Evolutionary conservation across 64 coral and sea anemone genomes (phyloP), one percentile per base, ranked within the genome.

Genomic region (Astreopora myriophthalma): DNA sequence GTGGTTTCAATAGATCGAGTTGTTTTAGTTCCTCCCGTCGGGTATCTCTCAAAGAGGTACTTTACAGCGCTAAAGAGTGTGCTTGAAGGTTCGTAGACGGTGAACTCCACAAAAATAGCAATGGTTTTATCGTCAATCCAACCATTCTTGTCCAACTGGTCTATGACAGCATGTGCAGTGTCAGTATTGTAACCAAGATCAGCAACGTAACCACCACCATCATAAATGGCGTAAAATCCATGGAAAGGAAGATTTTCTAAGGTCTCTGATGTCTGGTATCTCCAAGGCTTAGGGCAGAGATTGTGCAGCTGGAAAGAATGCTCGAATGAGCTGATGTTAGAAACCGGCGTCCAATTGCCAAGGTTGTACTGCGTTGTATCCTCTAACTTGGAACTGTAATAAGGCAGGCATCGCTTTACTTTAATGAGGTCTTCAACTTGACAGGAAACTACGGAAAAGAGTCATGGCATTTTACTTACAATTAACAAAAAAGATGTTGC

Each of bases 141-240:
- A 8, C 23, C 23, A 40, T 88, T 88, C 29, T 28, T 62, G 68
- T 55, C 55, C 46, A 96, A 65, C 3, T 92, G 27, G 20, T 34
- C 11, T 16, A 92, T 33, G 8, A 92, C 75, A 6, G 26, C 13
- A 1, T 48, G 3, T 27, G 89, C 94, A 23, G 84, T 73, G 30
- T 27, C 75, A 34, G 28, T 7, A 23, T 92, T 96, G 31, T 92
- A 96, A 20, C 94, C 94, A 9, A 96, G 44, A 81, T 96, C 94
- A 57, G 89, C 94, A 35, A 96, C 74, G 35, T 86, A 96, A 17
- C 94, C 94, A 16, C 94, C 89, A 49, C 94, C 94, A 17, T 85
- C 57, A 8, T 92, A 96, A 1, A 27, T 38, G 34, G 75, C 60
- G 44, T 88, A 46, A 26, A 35, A 73, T 5, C 94, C 94, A 16